phyloP scores from a whole-genome alignment of 2,888 invertebrate genomes.

The Cephus sareptanus region DNA sequence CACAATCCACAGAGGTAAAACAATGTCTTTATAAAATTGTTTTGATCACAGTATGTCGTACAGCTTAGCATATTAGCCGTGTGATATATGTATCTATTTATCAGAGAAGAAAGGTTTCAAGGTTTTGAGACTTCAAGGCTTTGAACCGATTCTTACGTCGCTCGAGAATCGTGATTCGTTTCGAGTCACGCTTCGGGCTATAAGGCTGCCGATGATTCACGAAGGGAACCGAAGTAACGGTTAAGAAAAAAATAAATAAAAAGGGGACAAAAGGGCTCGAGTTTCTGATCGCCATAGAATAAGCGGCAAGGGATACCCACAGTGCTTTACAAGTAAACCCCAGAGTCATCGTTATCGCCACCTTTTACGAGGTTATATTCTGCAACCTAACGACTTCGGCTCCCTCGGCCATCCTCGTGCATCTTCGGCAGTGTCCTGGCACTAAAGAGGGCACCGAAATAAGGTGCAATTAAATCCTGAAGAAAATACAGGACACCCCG shows the following conservation, averaged over 20 bases:
- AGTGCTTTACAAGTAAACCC: not conserved
- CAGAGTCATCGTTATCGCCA: not conserved
- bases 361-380: not conserved
- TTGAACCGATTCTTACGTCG: not conserved
- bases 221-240: not conserved
- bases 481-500: not conserved
- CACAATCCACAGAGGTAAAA: slow-evolving; percentile 66
- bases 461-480: not conserved
- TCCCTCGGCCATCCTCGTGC: not conserved
- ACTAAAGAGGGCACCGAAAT: not conserved
- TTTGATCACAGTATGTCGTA: not conserved
- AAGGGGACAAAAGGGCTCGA: not conserved
- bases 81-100: not conserved
- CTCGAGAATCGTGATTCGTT: not conserved
- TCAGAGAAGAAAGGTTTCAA: not conserved
- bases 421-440: not conserved
- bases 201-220: not conserved
- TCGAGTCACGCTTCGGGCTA: not conserved
- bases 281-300: not conserved
- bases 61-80: not conserved
- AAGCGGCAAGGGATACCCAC: not conserved
- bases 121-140: not conserved
- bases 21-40: not conserved
- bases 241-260: not conserved
- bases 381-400: not conserved